phyloP scores from a whole-genome alignment of 2,888 invertebrate species.

The Villa cingulata region DNA sequence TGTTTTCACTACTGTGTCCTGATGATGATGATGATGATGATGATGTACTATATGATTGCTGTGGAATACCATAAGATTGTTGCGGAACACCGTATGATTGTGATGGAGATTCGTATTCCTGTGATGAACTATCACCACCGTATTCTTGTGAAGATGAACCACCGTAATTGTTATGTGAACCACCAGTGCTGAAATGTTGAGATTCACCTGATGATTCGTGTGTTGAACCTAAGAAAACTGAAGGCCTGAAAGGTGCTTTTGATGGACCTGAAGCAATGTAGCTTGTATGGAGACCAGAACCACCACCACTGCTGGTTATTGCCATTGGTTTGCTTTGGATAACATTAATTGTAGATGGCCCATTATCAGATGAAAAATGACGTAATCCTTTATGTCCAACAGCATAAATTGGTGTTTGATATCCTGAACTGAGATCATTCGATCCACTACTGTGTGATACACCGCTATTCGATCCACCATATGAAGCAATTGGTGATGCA shows the following conservation, averaged over 20 bases:
- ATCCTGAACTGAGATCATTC: slow-evolving; percentile 8
- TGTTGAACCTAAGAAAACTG: slow-evolving; percentile 28
- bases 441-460: neutral
- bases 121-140: neutral
- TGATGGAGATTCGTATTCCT: neutral
- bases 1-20: slow-evolving; percentile 2
- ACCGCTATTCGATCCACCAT: neutral
- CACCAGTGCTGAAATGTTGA: slow-evolving; percentile 2
- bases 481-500: slow-evolving; percentile 1
- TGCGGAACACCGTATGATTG: neutral
- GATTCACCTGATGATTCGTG: slow-evolving; percentile 18
- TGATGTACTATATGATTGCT: too few species aligned
- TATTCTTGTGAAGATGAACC: neutral
- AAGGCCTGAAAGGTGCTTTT: slow-evolving; percentile 31
- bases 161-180: neutral
- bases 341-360: neutral
- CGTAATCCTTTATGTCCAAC: slow-evolving; percentile 32
- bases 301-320: slow-evolving; percentile 13
- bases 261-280: slow-evolving; percentile 5
- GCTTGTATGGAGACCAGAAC: neutral
- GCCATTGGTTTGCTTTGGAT: slow-evolving; percentile 27
- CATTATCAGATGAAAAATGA: slow-evolving; percentile 20
- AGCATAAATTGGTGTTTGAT: slow-evolving; percentile 25
- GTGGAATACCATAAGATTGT: too few species aligned
- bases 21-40: too few species aligned